Evolutionary conservation across 2,888 invertebrate species (phyloP), one percentile per base, ranked within the genome.

Genomic region (Yponomeuta cagnagella): DNA sequence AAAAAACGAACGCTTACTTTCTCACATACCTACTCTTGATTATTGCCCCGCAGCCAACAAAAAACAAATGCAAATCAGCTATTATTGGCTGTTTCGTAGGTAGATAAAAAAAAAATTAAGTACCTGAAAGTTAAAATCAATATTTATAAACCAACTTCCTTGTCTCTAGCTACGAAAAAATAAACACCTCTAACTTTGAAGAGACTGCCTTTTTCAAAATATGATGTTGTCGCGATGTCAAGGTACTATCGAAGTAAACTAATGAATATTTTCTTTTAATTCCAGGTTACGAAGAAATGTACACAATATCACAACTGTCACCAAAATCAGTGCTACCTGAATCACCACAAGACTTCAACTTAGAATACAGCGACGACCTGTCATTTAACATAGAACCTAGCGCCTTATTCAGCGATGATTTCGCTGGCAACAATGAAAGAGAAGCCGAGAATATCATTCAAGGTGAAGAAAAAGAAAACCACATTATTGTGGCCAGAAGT

Each of bases 271-370:
- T 71, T 77, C 75, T 70, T 73, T 72, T 74, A 68, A 72, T 93
- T 93, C 52, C 92, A 94, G 93, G 92, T 74, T 87, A 93, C 74
- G 93, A 93, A 76, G 93, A 94, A 76, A 79, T 84, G 23, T 93
- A 93, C 81, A 92, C 94, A 66, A 94, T 95, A 87, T 95, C 95
- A 2, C 95, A 95, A 82, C 90, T 95, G 72, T 95, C 95, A 75
- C 95, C 95, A 75, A 95, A 95, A 81, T 95, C 95, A 0, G 90
- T 85, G 4, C 80, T 78, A 48, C 76, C 83, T 63, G 78, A 87
- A 63, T 72, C 77, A 66, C 78, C 78, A 2, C 76, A 79, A 72
- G 82, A 83, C 63, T 79, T 12, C 23, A 30, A 30, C 30, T n/a
- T 69, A 68, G 68, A 68, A 10, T 79, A 88, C 63, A 77, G 82